Evolutionary conservation across 2,113 vertebrate genomes (phyloP).

Genomic region (Varanus salvator): DNA sequence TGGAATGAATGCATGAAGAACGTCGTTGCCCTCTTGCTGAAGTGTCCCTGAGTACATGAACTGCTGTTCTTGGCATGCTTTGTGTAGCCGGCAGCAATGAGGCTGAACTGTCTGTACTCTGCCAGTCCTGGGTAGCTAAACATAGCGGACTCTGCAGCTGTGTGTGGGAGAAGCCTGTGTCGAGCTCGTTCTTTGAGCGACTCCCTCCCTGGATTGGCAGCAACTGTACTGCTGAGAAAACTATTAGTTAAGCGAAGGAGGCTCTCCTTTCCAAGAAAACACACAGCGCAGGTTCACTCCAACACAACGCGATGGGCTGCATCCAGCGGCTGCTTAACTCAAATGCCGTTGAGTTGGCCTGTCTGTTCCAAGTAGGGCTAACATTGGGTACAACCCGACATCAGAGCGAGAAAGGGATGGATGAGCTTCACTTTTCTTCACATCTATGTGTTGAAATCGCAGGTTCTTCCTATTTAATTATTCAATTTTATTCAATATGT

Average conservation of each 20-base stretch:
- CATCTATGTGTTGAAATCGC: no score
- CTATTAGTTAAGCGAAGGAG: neutral
- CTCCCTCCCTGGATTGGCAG: neutral
- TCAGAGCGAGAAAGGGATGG: no score
- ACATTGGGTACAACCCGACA: no score
- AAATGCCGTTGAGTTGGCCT: no score
- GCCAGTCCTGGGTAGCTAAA: neutral
- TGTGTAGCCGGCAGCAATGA: neutral
- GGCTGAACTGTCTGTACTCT: neutral
- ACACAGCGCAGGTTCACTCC: neutral
- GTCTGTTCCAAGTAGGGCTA: no score
- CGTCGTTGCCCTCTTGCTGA: neutral
- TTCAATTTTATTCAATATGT: no score
- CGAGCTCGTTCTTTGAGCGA: neutral
- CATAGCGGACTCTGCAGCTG: slow-evolving; percentile 17
- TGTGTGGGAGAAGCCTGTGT: neutral
- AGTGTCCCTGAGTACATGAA: neutral
- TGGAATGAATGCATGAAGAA: neutral
- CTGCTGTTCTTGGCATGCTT: neutral
- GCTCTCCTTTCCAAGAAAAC: neutral
- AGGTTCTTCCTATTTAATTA: no score
- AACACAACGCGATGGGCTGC: no score
- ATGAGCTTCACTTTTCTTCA: no score
- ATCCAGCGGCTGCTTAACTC: no score
- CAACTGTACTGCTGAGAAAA: neutral